These are phyloP conservation scores for Sceloporus tristichus DNA, from an alignment of 2,113 vertebrate species.

Conservation along the genomic window DNA sequence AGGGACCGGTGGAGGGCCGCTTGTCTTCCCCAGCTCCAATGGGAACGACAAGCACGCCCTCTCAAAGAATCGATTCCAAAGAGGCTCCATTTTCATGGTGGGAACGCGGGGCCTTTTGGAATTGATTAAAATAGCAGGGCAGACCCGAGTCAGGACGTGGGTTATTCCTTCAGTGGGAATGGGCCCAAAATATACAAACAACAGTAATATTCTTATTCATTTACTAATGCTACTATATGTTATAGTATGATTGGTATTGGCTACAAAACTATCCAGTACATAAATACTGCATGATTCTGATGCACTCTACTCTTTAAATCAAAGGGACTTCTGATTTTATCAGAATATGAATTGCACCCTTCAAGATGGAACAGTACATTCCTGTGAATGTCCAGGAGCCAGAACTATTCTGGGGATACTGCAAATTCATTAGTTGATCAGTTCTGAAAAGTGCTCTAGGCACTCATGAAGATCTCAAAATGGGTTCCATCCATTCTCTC, in stretches of 20 bases:
- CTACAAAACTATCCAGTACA: neutral
- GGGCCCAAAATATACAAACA: neutral
- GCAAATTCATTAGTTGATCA: constrained; percentile 11
- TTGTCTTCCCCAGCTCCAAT: too few species aligned
- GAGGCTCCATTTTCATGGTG: too few species aligned
- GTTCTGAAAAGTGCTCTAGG: constrained; percentile 26
- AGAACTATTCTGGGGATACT: neutral
- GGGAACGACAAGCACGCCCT: too few species aligned
- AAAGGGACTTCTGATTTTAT: neutral
- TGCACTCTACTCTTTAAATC: neutral
- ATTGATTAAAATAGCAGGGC: too few species aligned
- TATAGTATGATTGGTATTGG: neutral
- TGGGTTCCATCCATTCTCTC: neutral
- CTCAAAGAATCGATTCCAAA: too few species aligned
- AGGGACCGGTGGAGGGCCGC: too few species aligned
- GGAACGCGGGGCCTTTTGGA: too few species aligned
- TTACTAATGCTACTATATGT: neutral
- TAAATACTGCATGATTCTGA: neutral
- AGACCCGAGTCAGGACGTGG: too few species aligned
- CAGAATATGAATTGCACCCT: neutral
- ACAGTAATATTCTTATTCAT: neutral
- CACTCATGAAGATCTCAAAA: constrained; percentile 42
- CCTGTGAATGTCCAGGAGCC: neutral
- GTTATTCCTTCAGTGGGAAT: too few species aligned
- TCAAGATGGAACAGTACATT: neutral